phyloP scores from a whole-genome alignment of 2,113 vertebrate species.

The Hippolais icterina region DNA sequence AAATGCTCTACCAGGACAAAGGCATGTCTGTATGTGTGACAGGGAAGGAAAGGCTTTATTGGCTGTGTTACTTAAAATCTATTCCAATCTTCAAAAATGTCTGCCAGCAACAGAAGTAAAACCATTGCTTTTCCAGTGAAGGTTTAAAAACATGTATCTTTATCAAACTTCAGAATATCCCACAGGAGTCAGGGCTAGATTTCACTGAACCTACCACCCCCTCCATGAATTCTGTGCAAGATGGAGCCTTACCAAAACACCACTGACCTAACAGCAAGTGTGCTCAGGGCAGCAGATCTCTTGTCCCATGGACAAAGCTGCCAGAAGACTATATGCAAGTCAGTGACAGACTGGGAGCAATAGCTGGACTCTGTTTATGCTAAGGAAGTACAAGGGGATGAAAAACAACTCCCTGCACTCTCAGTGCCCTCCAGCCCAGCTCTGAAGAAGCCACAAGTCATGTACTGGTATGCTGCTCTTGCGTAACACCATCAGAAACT shows the following conservation, averaged over 20 bases:
- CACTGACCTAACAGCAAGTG: not conserved
- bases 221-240: rapidly evolving
- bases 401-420: not conserved
- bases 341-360: not conserved
- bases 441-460: not conserved
- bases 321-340: rapidly evolving
- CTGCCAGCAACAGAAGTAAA: not conserved
- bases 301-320: not conserved
- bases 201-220: not conserved
- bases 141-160: not conserved
- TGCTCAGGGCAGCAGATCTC: not conserved
- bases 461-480: not conserved
- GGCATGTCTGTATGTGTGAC: not conserved
- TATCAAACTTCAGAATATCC: not conserved
- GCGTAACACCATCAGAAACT: not conserved
- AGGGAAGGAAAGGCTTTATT: not conserved
- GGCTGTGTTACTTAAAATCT: not conserved
- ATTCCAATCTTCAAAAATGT: not conserved
- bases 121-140: not conserved
- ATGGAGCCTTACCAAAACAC: not conserved
- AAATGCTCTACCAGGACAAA: not conserved
- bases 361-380: not conserved
- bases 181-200: not conserved
- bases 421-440: not conserved
- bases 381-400: not conserved